phyloP scores from a whole-genome alignment of 2,113 vertebrate genomes.

The Lanius collurio region DNA sequence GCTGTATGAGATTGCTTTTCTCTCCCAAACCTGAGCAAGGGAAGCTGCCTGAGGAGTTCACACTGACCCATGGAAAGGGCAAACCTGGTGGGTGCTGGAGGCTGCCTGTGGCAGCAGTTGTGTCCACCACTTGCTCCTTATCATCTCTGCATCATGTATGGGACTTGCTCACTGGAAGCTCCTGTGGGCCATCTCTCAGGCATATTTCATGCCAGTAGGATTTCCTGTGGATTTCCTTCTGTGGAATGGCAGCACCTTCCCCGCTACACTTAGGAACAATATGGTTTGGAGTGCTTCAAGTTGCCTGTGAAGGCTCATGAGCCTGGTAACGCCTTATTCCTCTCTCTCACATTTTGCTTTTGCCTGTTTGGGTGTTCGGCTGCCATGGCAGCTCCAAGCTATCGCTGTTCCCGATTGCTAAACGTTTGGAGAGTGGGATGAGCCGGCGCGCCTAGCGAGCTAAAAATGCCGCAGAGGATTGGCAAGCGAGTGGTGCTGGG shows the following conservation, averaged over 20 bases:
- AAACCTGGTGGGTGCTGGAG: neutral
- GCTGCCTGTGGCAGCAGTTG: neutral
- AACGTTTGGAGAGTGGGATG: conserved; percentile 12
- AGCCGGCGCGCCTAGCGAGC: neutral
- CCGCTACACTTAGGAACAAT: fast-evolving
- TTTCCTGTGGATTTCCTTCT: neutral
- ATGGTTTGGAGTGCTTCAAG: fast-evolving
- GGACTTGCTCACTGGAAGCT: neutral
- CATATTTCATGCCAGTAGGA: neutral
- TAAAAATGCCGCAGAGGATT: conserved; percentile 14
- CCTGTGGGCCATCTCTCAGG: neutral
- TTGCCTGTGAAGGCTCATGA: neutral
- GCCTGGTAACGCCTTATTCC: neutral
- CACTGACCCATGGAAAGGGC: neutral
- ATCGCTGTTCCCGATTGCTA: neutral
- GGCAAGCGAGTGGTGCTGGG: neutral
- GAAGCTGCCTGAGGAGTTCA: neutral
- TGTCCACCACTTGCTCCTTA: neutral
- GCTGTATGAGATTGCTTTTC: neutral
- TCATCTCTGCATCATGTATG: neutral
- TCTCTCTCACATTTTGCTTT: neutral
- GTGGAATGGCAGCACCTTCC: neutral
- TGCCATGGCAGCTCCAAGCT: conserved; percentile 13
- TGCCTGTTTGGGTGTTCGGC: conserved; percentile 24
- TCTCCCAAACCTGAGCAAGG: neutral